These are phyloP conservation scores for Porites divaricata DNA, from an alignment of 92 coral and sea anemone genomes.

Conservation along the genomic window DNA sequence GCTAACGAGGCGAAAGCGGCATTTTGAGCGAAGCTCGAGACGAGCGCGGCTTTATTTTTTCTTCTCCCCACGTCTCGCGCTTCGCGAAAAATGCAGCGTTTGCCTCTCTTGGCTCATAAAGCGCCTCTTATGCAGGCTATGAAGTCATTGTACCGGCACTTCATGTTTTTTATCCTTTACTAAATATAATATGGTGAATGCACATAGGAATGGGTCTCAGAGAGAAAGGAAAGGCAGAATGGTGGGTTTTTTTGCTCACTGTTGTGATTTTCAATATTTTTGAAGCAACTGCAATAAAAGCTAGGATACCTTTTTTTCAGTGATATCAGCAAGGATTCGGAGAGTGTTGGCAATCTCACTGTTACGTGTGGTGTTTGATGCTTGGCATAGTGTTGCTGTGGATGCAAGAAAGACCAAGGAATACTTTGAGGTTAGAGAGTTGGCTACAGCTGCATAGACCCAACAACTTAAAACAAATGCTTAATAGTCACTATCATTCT, in stretches of 20 bases:
- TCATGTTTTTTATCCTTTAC: constrained; percentile 51
- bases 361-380: constrained; percentile 84
- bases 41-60: too few relatives aligned
- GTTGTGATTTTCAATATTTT: background rate
- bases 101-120: too few relatives aligned
- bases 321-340: constrained; percentile 71
- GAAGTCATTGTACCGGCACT: too few relatives aligned
- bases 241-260: constrained; percentile 52
- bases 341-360: constrained; percentile 84
- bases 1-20: too few relatives aligned
- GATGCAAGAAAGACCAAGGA: constrained; percentile 95
- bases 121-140: too few relatives aligned
- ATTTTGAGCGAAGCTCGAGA: too few relatives aligned
- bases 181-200: background rate
- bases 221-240: constrained; percentile 77
- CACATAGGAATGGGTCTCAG: constrained; percentile 81
- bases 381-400: constrained; percentile 91
- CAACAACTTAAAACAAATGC: too few relatives aligned
- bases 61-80: too few relatives aligned
- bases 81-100: too few relatives aligned
- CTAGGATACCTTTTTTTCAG: constrained; percentile 33
- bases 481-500: too few relatives aligned
- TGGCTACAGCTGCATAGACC: too few relatives aligned
- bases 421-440: constrained; percentile 91
- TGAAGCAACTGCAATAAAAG: background rate